Conservation (phyloP, 2,113 vertebrate species). For the Aegithalos caudatus region DNA sequence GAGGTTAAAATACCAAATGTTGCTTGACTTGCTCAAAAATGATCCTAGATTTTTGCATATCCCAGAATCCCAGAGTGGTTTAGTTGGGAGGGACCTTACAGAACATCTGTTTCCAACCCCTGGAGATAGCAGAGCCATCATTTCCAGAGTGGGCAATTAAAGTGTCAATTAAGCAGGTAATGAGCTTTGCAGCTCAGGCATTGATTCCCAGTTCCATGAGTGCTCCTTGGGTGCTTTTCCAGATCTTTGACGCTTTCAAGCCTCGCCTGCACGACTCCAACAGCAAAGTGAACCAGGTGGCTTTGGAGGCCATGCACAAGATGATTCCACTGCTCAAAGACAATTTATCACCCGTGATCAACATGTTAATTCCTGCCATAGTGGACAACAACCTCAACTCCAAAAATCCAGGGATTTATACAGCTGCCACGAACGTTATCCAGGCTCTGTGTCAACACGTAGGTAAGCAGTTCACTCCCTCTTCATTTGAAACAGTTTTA, state of each 20-base stretch:
- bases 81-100: not conserved
- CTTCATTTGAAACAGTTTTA: not conserved
- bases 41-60: not conserved
- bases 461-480: constrained; percentile 73
- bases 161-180: not conserved
- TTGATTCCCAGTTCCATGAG: fast-evolving
- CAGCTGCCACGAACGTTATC: constrained; percentile 83
- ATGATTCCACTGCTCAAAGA: constrained; percentile 84
- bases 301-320: constrained; percentile 86
- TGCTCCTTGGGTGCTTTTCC: not conserved
- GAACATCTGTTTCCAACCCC: fast-evolving
- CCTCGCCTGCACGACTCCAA: constrained; percentile 90
- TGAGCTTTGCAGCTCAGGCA: fast-evolving
- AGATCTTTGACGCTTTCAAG: constrained; percentile 93
- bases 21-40: not conserved
- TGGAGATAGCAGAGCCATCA: not conserved
- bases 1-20: fast-evolving
- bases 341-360: constrained; percentile 83
- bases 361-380: constrained; percentile 88
- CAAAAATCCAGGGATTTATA: constrained; percentile 87
- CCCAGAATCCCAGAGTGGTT: not conserved
- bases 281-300: constrained; percentile 89
- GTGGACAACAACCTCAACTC: constrained; percentile 98
- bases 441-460: constrained; percentile 82
- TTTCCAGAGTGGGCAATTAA: fast-evolving